Conservation (phyloP, 2,113 vertebrate species). For the Eubucco bourcierii region DNA sequence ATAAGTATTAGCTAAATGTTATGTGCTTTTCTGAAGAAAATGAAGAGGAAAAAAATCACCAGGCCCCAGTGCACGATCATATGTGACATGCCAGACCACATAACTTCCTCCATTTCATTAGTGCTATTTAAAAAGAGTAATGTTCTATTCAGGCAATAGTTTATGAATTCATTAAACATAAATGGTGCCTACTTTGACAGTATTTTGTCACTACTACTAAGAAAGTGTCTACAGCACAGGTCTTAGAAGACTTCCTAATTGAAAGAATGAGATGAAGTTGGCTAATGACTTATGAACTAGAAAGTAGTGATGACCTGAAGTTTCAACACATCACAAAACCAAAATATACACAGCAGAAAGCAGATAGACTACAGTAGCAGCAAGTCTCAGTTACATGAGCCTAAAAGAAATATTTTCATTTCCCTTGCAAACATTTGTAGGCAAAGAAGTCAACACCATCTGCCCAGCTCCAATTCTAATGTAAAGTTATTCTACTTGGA, state of each 20-base stretch:
- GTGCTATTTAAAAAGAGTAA: background rate
- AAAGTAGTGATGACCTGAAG: background rate
- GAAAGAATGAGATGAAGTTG: background rate
- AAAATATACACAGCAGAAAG: background rate
- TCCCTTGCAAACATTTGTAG: slow-evolving; percentile 27
- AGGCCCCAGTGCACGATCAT: background rate
- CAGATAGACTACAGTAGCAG: background rate
- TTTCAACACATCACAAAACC: background rate
- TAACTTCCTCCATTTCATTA: background rate
- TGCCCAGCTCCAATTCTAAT: slow-evolving; percentile 41
- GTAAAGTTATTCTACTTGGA: slow-evolving; percentile 35
- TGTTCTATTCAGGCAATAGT: background rate
- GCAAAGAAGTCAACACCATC: slow-evolving; percentile 38
- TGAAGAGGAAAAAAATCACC: background rate
- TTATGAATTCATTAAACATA: background rate
- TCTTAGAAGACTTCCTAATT: background rate
- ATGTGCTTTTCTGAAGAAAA: background rate
- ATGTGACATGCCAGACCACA: background rate
- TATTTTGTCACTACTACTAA: background rate
- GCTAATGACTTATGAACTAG: background rate
- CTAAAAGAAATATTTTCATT: slow-evolving; percentile 47
- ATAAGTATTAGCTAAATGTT: background rate
- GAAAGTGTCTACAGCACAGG: background rate
- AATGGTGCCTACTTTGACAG: background rate
- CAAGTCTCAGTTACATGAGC: background rate